Evolutionary conservation across 2,888 invertebrate species (phyloP).

Genomic region (Nemapogon koenigi): DNA sequence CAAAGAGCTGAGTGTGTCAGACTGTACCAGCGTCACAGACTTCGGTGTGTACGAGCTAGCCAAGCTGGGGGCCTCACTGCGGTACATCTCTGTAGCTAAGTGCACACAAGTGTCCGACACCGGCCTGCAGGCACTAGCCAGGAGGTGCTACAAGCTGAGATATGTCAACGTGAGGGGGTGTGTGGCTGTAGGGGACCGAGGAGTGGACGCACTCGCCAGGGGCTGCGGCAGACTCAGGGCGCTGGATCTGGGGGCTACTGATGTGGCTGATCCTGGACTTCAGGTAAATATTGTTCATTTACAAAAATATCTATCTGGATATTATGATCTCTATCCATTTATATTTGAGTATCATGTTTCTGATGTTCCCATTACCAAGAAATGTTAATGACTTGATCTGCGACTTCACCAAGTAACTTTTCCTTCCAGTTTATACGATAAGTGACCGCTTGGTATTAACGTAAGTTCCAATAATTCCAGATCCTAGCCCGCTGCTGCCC

Average conservation of each 20-base stretch:
- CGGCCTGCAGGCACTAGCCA: slow-evolving; percentile 84
- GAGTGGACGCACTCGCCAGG: slow-evolving; percentile 83
- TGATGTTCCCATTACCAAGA: no score
- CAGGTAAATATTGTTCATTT: slow-evolving; percentile 69
- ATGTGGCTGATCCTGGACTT: slow-evolving; percentile 89
- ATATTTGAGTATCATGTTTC: no score
- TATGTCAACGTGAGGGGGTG: slow-evolving; percentile 93
- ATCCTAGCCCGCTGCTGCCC: slow-evolving; percentile 89
- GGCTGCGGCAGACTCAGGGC: slow-evolving; percentile 87
- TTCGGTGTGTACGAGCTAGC: slow-evolving; percentile 91
- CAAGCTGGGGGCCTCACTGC: slow-evolving; percentile 84
- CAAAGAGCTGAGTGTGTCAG: slow-evolving; percentile 88
- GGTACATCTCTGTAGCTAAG: slow-evolving; percentile 93
- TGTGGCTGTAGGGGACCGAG: slow-evolving; percentile 93
- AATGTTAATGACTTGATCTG: no score
- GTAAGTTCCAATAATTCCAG: slow-evolving; percentile 43
- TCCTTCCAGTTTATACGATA: no score
- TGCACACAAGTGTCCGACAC: slow-evolving; percentile 93
- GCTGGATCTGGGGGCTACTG: slow-evolving; percentile 91
- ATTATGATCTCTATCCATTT: no score
- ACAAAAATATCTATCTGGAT: no score
- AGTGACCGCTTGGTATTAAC: no score
- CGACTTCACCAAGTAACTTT: no score
- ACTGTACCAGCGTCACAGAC: slow-evolving; percentile 88
- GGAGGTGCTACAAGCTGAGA: slow-evolving; percentile 86